Evolutionary conservation across 2,113 vertebrate species (phyloP).

Genomic region (Nerophis ophidion): DNA sequence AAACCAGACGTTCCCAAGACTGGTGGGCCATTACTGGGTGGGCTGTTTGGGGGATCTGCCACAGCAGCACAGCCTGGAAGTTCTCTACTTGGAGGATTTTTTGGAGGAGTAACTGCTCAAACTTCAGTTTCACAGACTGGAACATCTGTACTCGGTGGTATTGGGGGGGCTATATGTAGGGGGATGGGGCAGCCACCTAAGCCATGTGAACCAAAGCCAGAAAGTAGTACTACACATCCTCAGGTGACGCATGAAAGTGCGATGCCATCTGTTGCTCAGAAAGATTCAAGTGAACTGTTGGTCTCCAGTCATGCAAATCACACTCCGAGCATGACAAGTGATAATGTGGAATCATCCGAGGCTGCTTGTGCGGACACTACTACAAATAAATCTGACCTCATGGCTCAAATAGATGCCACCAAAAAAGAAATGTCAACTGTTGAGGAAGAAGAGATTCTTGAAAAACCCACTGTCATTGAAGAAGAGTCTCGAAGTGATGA

Average conservation of each 20-base stretch:
- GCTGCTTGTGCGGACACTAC: conserved; percentile 11
- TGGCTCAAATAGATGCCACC: conserved; percentile 17
- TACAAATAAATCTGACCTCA: conserved; percentile 17
- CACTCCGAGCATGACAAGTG: conserved; percentile 1
- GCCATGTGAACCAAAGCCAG: conserved; percentile 32
- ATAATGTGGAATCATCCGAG: conserved; percentile 2
- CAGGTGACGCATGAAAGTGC: conserved; percentile 35
- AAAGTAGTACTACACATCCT: conserved; percentile 11
- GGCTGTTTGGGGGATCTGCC: conserved; percentile 57
- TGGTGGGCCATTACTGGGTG: conserved; percentile 55
- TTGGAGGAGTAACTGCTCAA: conserved; percentile 48
- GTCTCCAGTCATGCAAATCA: conserved; percentile 9
- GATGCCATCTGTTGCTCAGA: conserved; percentile 3
- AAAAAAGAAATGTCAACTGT: conserved; percentile 21
- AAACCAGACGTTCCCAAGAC: conserved; percentile 40
- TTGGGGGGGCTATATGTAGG: conserved; percentile 55
- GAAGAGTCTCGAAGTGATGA: conserved; percentile 39
- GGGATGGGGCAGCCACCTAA: conserved; percentile 42
- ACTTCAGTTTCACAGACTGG: conserved; percentile 42
- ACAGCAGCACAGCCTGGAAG: conserved; percentile 34
- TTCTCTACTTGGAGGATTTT: conserved; percentile 62
- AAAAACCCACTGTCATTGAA: conserved; percentile 43
- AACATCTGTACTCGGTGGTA: conserved; percentile 50
- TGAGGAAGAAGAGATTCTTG: conserved; percentile 40
- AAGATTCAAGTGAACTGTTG: conserved; percentile 1